Evolutionary conservation across 2,113 vertebrate species (phyloP), one percentile per base, ranked within the genome.

Genomic region (Aegotheles bennettii): DNA sequence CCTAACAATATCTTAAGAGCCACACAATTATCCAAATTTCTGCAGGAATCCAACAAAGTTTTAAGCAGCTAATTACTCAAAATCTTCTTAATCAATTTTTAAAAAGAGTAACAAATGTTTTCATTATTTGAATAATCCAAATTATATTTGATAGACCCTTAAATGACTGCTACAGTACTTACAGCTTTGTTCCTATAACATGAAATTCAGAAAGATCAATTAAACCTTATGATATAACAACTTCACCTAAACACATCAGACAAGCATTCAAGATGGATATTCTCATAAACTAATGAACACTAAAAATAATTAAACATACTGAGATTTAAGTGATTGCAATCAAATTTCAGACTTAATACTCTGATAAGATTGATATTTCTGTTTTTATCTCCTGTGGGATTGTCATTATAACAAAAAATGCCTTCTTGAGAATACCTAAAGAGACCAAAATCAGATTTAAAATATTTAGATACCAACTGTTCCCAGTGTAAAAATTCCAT

Each of bases 241-340:
- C 40, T 79, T 92, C 40, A 77, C 60, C 38, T 80, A 81, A 94
- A 84, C 69, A 84, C 36, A 91, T 9, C 18, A 95, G 84, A 91
- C 28, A 89, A 71, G 48, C n/a, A 89, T 51, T 82, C 48, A 76
- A 79, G 61, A 77, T 48, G 33, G 57, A 73, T 69, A 68, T 48
- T 84, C 40, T 61, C 36, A 73, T 12, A 87, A 25, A 94, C 82
- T 68, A 86, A 92, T n/a, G 69, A 94, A 73, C 15, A 89, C 24
- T 78, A 82, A 82, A 96, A 89, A 71, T 51, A 84, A 92, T 92
- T 71, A 84, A 89, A 71, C 26, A 40, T 50, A 87, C 29, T 95
- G 81, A 75, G n/a, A 94, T 76, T 87, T 87, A 91, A 93, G 40
- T 64, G 42, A 84, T 82, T n/a, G 53, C 79, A 93, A 95, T 87